These are phyloP conservation scores for Rotaria socialis DNA, from an alignment of 2,888 invertebrate genomes.

Conservation along the genomic window DNA sequence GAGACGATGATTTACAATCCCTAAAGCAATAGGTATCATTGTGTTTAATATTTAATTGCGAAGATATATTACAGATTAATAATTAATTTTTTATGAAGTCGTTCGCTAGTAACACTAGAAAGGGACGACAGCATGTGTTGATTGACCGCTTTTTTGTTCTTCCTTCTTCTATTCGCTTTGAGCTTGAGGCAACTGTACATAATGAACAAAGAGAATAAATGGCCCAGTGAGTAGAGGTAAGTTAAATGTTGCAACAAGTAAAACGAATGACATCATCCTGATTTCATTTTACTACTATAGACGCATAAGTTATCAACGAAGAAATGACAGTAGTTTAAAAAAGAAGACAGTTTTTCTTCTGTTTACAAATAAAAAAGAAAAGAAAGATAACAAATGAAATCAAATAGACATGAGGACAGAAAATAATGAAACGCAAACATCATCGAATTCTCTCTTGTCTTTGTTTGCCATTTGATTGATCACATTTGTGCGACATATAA, in stretches of 20 bases:
- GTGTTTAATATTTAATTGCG: neutral
- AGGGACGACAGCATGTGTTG: neutral
- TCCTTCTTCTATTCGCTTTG: neutral
- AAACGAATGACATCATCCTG: neutral
- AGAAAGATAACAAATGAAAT: too few relatives aligned
- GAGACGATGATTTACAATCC: neutral
- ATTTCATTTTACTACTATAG: neutral
- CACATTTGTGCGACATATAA: neutral
- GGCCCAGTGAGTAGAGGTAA: neutral
- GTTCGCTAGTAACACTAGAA: neutral
- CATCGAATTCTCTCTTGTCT: neutral
- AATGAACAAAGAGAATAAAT: neutral
- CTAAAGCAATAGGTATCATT: neutral
- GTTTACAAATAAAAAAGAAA: neutral
- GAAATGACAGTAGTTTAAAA: neutral
- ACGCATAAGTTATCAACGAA: neutral
- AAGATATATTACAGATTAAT: neutral
- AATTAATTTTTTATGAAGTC: neutral
- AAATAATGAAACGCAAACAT: neutral
- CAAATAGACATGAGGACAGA: too few relatives aligned
- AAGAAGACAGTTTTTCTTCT: neutral
- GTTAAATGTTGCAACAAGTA: neutral
- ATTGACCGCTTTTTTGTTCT: neutral
- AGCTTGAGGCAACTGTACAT: neutral
- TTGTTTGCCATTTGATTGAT: neutral